Evolutionary conservation across 2,797 vertebrate species (phyloP), one percentile per base, ranked within the genome.

Genomic region (Rhinella marina): DNA sequence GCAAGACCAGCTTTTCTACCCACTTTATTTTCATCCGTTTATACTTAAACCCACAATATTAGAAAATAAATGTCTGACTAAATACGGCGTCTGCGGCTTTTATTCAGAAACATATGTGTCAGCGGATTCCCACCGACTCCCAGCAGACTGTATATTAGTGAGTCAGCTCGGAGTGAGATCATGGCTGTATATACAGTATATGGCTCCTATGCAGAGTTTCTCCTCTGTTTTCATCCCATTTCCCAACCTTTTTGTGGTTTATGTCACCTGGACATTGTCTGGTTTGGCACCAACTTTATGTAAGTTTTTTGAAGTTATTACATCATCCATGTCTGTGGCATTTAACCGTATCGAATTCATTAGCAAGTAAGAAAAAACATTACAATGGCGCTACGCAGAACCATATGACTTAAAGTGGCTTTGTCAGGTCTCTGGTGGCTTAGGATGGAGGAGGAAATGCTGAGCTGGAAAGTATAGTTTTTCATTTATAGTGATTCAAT

Each of bases 111-210:
- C 32, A n/a, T 82, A 2, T 66, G 23, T 52, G 81, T 82, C 81
- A 82, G 50, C 64, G 70, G 64, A 70, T 68, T 82, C 66, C 41
- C 56, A 25, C 32, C 52, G 73, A 62, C 29, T 62, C 84, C 72
- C 61, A 27, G 57, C n/a, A 64, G 25, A 62, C 61, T 17, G 2
- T 8, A 70, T 17, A 27, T 80, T 72, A 29, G 23, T 64, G 79
- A 87, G n/a, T 87, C 86, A 82, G 29, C 70, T 77, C 52, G 27
- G 1, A 16, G 23, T 79, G 50, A 86, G 79, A 54, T 81, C 50
- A 86, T 56, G 21, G 7, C 8, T 32, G 59, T 61, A 48, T 16
- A 9, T n/a, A 62, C 10, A 29, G 32, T 80, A 7, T 64, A 23
- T 54, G 23, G 16, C 86, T 78, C 48, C 41, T 27, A 23, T 77